Evolutionary conservation across 2,113 vertebrate genomes (phyloP).

Genomic region (Gasterosteus aculeatus): DNA sequence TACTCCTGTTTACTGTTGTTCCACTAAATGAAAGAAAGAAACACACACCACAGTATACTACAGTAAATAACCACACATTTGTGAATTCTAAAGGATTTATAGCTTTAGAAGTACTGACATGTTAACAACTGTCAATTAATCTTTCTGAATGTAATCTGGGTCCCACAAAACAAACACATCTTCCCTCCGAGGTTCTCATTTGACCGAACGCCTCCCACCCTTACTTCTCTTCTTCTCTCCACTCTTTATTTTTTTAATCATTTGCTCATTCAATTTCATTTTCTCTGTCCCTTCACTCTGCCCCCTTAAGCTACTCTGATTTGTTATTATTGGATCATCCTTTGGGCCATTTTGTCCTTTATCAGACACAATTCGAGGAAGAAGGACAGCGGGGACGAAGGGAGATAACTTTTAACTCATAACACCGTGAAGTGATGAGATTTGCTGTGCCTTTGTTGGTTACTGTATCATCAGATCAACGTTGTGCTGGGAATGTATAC

Average conservation of each 20-base stretch:
- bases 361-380: constrained; percentile 24
- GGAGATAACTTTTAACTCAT: constrained; percentile 20
- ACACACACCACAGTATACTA: background rate
- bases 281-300: constrained; percentile 13
- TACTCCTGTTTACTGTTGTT: background rate
- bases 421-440: constrained; percentile 20
- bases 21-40: background rate
- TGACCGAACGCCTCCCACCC: constrained; percentile 2
- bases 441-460: constrained; percentile 3
- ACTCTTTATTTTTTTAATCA: constrained; percentile 4
- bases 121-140: background rate
- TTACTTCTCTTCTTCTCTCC: background rate
- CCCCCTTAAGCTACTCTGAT: constrained; percentile 24
- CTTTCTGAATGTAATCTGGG: constrained; percentile 15
- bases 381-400: constrained; percentile 2
- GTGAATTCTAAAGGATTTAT: background rate
- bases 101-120: background rate
- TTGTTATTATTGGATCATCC: constrained; percentile 46
- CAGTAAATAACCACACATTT: background rate
- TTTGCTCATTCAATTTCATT: constrained; percentile 1
- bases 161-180: constrained; percentile 29
- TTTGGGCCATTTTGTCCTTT: constrained; percentile 27
- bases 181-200: constrained; percentile 14
- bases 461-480: constrained; percentile 5
- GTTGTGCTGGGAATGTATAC: background rate